Base-by-base conservation (phyloP, 2,888 invertebrate genomes). In the Aproaerema taeniolella region DNA sequence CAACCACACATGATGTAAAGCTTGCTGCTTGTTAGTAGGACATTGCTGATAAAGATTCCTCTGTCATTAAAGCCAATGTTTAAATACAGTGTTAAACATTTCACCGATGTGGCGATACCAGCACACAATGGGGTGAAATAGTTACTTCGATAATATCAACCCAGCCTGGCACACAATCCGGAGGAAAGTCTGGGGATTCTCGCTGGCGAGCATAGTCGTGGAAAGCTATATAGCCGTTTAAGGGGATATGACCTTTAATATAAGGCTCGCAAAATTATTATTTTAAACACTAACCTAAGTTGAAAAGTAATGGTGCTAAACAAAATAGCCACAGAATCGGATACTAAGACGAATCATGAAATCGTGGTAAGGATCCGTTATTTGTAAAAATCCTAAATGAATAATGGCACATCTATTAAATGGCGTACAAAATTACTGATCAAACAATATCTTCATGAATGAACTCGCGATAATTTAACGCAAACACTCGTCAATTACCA, bases 41-140 rank as follows among this genome's bases (percentile, higher is more conserved):
- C 46, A 50, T 11, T 29, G 36, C 41, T 42, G 46, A 43, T 47
- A 47, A 45, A 12, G 39, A 20, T 37, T 15, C 35, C 7, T 17
- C 12, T 14, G 12, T 25, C 25, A 34, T 34, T 33, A 33, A 17
- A 33, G 20, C 32, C 20, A 2, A 25, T 25, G 25, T 25, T 20
- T 34, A 40, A 53, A 45, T 45, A 49, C 46, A 49, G 42, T 56
- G 57, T 58, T 58, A 51, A 59, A 64, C 59, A 67, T 66, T 61
- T 61, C 61, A 66, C 52, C 50, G 67, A 70, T 70, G 20, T 45
- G 42, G 47, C 53, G 68, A 71, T 74, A 72, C 67, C 51, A 55
- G 53, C 52, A 55, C 52, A 73, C 72, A 74, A 71, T 70, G 69
- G 60, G 57, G 68, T 60, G 61, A 70, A 66, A 68, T 67, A 61